These are phyloP conservation scores for Chrysogorgia sp. DNA, from an alignment of 92 coral and sea anemone genomes.

Conservation along the genomic window DNA sequence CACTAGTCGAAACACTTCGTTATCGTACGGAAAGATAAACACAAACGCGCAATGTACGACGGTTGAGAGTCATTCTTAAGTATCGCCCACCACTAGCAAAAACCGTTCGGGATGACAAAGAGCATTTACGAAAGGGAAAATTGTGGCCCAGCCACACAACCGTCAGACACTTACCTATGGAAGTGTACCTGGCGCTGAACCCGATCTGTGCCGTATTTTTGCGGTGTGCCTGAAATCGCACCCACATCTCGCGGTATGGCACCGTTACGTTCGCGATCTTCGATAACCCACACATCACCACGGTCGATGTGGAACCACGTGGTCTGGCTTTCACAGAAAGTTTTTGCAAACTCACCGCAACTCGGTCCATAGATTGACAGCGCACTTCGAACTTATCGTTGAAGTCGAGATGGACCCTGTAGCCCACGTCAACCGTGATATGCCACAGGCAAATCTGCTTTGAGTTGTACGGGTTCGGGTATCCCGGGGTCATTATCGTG, in stretches of 20 bases:
- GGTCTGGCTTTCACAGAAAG: not conserved
- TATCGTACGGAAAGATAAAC: no score
- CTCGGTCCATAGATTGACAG: conserved; percentile 60
- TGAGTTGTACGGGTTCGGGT: conserved; percentile 64
- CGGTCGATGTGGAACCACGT: conserved; percentile 55
- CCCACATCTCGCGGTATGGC: conserved; percentile 70
- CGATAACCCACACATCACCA: conserved; percentile 71
- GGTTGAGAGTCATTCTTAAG: no score
- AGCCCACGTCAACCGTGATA: conserved; percentile 55
- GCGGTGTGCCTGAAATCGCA: conserved; percentile 71
- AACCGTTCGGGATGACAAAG: not conserved
- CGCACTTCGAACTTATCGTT: conserved; percentile 67
- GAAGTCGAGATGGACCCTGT: conserved; percentile 69
- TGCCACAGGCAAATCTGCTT: conserved; percentile 83
- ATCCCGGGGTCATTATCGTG: conserved; percentile 73
- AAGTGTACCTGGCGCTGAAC: conserved; percentile 68
- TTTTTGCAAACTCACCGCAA: conserved; percentile 71
- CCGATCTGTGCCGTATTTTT: conserved; percentile 64
- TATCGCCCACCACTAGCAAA: no score
- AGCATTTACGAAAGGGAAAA: not conserved
- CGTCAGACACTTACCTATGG: conserved; percentile 64
- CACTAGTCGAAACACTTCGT: no score
- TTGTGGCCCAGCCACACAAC: not conserved
- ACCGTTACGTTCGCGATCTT: conserved; percentile 78
- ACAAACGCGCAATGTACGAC: no score